phyloP scores from a whole-genome alignment of 2,888 invertebrate genomes.

The Cephus pulcher region DNA sequence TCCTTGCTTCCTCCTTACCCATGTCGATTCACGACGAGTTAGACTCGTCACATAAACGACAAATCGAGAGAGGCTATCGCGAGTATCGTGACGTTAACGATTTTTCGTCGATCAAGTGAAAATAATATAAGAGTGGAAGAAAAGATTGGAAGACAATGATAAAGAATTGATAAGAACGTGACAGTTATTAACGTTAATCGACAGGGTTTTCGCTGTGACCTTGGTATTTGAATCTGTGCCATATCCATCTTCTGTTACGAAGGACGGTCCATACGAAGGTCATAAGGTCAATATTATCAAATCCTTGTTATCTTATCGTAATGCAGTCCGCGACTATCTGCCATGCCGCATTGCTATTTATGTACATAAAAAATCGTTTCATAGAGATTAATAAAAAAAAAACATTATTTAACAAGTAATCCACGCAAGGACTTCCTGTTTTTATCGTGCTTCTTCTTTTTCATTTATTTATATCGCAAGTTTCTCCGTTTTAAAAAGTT shows the following conservation, averaged over 20 bases:
- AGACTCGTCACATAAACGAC: not conserved
- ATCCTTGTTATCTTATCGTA: constrained; percentile 23
- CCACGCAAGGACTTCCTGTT: not conserved
- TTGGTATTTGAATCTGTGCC: not conserved
- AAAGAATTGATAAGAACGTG: not conserved
- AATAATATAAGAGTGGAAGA: not conserved
- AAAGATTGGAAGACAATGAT: not conserved
- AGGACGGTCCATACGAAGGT: not conserved
- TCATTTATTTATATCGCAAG: not conserved
- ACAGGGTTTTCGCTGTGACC: not conserved
- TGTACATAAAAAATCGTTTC: constrained; percentile 59
- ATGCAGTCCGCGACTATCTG: constrained; percentile 22
- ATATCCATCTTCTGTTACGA: not conserved
- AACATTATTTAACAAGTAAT: constrained; percentile 48
- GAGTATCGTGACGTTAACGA: not conserved
- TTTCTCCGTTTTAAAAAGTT: not conserved
- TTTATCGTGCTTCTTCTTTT: not conserved
- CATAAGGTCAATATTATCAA: constrained; percentile 11
- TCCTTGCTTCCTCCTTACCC: not conserved
- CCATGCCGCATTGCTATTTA: constrained; percentile 41
- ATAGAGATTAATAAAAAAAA: constrained; percentile 53
- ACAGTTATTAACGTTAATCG: not conserved
- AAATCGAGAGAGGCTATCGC: not conserved
- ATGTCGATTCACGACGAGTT: not conserved
- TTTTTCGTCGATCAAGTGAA: not conserved